phyloP scores from a whole-genome alignment of 1,140 invertebrate species.

The Ostrea denselamellosa region DNA sequence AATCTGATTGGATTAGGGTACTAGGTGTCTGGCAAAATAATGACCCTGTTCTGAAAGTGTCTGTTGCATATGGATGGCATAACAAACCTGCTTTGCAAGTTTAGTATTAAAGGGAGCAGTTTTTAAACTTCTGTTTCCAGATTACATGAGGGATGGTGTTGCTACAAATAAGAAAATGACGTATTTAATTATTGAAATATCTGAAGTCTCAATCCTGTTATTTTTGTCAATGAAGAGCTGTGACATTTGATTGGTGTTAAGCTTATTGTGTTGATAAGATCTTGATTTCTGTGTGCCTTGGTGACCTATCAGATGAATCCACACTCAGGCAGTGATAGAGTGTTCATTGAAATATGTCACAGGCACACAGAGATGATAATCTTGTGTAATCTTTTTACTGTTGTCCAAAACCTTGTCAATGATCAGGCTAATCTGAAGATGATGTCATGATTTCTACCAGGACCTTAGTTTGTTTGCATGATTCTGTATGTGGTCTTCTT shows the following conservation, averaged over 20 bases:
- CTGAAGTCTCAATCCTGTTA: background rate
- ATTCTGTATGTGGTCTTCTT: background rate
- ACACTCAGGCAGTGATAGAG: background rate
- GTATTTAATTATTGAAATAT: background rate
- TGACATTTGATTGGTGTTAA: background rate
- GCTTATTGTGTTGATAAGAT: constrained; percentile 11
- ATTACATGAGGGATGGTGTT: background rate
- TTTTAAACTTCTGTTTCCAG: background rate
- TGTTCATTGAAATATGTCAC: background rate
- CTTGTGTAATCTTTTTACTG: background rate
- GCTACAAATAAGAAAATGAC: background rate
- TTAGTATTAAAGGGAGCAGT: constrained; percentile 2
- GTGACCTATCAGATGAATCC: background rate
- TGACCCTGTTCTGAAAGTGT: background rate
- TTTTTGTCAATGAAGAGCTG: background rate
- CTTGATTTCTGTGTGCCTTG: constrained; percentile 24
- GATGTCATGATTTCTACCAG: background rate
- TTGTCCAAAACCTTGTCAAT: constrained; percentile 6
- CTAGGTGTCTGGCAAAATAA: background rate
- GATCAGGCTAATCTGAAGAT: constrained; percentile 9
- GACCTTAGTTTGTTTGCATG: background rate
- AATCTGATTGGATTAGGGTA: constrained; percentile 1
- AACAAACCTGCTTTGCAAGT: constrained; percentile 4
- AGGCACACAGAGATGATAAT: constrained; percentile 3
- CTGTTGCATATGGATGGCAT: background rate